Evolutionary conservation across 2,888 invertebrate species (phyloP).

Genomic region (Imbricaverruca yamaguchii): DNA sequence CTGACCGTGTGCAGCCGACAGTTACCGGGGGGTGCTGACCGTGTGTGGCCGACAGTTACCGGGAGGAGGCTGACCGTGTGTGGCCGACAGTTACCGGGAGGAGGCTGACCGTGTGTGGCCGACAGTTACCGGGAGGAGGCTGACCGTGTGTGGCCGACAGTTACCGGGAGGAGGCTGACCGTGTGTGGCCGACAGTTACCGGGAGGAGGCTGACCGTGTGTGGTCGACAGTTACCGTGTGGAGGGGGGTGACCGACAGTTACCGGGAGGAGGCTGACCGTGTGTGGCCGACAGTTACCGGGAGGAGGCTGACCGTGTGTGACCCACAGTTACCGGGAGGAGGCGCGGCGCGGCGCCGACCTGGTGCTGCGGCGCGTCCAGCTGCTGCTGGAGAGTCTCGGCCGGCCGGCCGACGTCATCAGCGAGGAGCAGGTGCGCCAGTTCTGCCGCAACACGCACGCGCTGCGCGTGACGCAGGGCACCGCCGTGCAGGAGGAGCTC

Average conservation of each 20-base stretch:
- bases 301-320: constrained; percentile 55
- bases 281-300: constrained; percentile 51
- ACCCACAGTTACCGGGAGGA: constrained; percentile 61
- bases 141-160: too few species aligned
- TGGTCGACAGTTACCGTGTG: not conserved
- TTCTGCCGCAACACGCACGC: constrained; percentile 84
- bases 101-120: too few species aligned
- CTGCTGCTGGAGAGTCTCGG: constrained; percentile 70
- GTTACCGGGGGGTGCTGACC: too few species aligned
- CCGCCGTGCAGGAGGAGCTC: constrained; percentile 64
- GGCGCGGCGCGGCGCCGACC: constrained; percentile 71
- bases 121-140: too few species aligned
- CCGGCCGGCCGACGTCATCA: constrained; percentile 56
- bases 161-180: too few species aligned
- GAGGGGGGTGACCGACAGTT: not conserved
- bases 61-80: too few species aligned
- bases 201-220: not conserved
- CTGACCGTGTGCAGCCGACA: too few species aligned
- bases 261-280: not conserved
- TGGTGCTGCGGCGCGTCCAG: constrained; percentile 70
- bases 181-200: too few species aligned
- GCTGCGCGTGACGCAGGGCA: constrained; percentile 67
- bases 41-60: too few species aligned
- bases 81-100: too few species aligned
- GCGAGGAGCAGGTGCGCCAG: constrained; percentile 70